Percentiles rank a stretch among this genome's conserved stretches.
phyloP scores from a whole-genome alignment of 30 jellyfish, hydroid and myxozoan species.

The Aurelia sp. region DNA sequence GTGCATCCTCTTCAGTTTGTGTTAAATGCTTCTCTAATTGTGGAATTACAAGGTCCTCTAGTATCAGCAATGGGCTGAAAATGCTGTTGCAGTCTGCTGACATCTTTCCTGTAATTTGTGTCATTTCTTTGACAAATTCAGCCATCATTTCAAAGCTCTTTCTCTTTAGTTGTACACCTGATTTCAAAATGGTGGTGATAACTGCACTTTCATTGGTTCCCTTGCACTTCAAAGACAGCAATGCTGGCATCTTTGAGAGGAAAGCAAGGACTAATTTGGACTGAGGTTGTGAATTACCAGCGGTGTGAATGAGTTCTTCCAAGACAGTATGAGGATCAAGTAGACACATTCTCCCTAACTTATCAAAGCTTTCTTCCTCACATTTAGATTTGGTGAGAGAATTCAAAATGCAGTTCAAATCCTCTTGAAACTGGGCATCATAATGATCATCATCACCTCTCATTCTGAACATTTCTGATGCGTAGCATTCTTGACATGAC shows the following conservation, averaged over 20 bases:
- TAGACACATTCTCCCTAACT: constrained; percentile 6
- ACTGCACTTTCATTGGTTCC: constrained; percentile 4
- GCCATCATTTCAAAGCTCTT: constrained; percentile 18
- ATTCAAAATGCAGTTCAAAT: too few relatives aligned
- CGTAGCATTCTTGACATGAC: too few relatives aligned
- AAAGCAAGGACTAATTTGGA: constrained; percentile 24
- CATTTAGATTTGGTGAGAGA: too few relatives aligned
- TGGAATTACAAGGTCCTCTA: background rate
- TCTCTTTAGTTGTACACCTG: background rate
- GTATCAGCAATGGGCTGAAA: constrained; percentile 8
- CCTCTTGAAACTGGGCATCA: too few relatives aligned
- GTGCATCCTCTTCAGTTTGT: background rate
- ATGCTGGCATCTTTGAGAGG: background rate
- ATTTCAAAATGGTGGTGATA: background rate
- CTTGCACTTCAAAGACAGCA: background rate
- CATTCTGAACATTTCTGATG: too few relatives aligned
- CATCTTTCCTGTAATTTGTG: background rate
- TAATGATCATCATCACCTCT: too few relatives aligned
- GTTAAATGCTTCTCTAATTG: background rate
- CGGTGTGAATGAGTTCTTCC: constrained; percentile 22
- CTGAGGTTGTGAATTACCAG: constrained; percentile 10
- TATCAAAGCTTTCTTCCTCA: constrained; percentile 7
- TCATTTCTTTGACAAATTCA: background rate
- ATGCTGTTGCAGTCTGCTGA: background rate
- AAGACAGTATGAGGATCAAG: constrained; percentile 13